Conservation (phyloP, 2,888 invertebrate genomes). For the Smittia sp. region DNA sequence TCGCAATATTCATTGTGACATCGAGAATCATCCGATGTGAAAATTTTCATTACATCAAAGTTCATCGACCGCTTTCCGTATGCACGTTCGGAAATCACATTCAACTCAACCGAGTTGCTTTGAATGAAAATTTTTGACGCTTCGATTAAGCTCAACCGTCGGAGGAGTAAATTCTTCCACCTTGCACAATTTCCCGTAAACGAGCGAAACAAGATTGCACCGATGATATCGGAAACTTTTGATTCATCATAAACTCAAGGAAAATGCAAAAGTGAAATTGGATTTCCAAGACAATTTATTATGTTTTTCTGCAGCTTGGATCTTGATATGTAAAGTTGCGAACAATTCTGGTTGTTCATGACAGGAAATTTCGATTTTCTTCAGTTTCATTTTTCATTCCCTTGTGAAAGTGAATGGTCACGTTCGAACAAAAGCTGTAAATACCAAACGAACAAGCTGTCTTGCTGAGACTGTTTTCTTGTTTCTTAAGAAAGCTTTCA, state of each 20-base stretch:
- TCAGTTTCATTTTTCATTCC: not conserved
- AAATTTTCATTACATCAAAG: slow-evolving; percentile 3
- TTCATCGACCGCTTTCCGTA: not conserved
- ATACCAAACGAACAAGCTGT: no score
- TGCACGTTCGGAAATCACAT: slow-evolving; percentile 1
- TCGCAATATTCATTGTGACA: no score
- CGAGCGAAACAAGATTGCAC: not conserved
- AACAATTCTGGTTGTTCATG: not conserved
- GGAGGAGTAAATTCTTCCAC: not conserved
- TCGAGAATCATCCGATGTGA: not conserved
- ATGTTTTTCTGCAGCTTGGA: not conserved
- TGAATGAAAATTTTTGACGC: slow-evolving; percentile 6
- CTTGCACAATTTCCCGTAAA: slow-evolving; percentile 1
- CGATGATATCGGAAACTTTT: not conserved
- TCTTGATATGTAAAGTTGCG: slow-evolving; percentile 8
- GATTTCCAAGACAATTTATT: slow-evolving; percentile 1
- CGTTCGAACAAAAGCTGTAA: not conserved
- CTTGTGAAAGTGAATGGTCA: slow-evolving; percentile 12
- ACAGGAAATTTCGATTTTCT: not conserved
- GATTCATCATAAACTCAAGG: slow-evolving; percentile 6
- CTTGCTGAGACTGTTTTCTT: no score
- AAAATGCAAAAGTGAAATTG: slow-evolving; percentile 15
- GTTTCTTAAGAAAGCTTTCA: no score
- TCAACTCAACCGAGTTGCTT: not conserved
- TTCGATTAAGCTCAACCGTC: slow-evolving; percentile 4